Base-by-base conservation (phyloP, 2,888 invertebrate genomes). In the Cancer borealis region DNA sequence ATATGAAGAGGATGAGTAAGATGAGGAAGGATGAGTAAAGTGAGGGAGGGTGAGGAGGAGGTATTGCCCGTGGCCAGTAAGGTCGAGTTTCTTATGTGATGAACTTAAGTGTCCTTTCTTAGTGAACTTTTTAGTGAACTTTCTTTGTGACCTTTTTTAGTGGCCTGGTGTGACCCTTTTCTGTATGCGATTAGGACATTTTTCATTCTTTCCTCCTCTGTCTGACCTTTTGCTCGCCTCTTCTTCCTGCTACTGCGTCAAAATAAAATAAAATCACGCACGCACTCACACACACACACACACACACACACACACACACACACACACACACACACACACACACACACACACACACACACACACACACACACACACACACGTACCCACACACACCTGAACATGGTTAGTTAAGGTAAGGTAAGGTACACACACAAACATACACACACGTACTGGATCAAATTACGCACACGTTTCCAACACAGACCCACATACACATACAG, bases 151-250 rank as follows among this genome's bases (percentile, higher is more conserved):
- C 79, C 79, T 79, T 79, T 79, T 30, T 79, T 79, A 30, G 79
- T 79, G 79, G 79, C 30, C 79, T 30, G 79, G 79, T 30, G 79
- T 79, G 79, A 79, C 79, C 79, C 10, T 30, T 79, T 79, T 79
- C 79, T 30, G 79, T 79, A 79, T 79, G 30, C 30, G 79, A 79
- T 79, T 79, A 79, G 79, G 30, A 30, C 79, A 12, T 30, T 79
- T 79, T 79, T 79, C 79, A 30, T 79, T 79, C 79, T 79, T 79
- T 79, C 79, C 79, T 79, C 79, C 79, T 79, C 79, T 30, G 79
- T 79, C 79, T 79, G 79, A 79, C 79, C 79, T 79, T 79, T 30
- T 30, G 79, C 79, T 79, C 30, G 26, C 79, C 30, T 79, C 79
- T 79, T 79, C 79, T 30, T 79, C 10, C 21, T 30, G 30, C 79